phyloP scores from a whole-genome alignment of 1,140 invertebrate genomes.

The Zaprionus nigranus region DNA sequence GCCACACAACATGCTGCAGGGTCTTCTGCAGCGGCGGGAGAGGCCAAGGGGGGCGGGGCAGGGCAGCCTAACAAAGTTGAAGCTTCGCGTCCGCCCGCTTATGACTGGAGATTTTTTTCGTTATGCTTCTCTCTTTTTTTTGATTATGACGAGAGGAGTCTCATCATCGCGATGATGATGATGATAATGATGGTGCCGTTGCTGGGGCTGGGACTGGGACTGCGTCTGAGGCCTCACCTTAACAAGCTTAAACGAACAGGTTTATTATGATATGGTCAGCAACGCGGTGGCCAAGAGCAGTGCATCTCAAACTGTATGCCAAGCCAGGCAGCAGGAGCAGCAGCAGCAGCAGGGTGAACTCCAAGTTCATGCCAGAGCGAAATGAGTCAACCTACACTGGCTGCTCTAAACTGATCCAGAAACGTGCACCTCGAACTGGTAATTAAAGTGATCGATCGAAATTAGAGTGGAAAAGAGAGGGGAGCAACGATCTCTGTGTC shows the following conservation, averaged over 20 bases:
- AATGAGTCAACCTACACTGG: slow-evolving; percentile 13
- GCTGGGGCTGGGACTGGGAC: slow-evolving; percentile 16
- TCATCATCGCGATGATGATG: slow-evolving; percentile 24
- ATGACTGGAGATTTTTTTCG: slow-evolving; percentile 51
- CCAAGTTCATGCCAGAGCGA: not conserved
- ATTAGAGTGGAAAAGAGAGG: slow-evolving; percentile 3
- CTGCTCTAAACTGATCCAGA: slow-evolving; percentile 1
- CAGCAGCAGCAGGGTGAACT: not conserved
- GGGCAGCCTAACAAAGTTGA: slow-evolving; percentile 64
- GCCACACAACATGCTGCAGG: slow-evolving; percentile 48
- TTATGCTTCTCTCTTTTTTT: slow-evolving; percentile 32
- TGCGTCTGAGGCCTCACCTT: slow-evolving; percentile 58
- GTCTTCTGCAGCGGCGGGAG: slow-evolving; percentile 2
- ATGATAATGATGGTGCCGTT: slow-evolving; percentile 26
- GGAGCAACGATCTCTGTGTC: not conserved
- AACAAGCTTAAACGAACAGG: slow-evolving; percentile 77
- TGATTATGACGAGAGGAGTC: slow-evolving; percentile 51
- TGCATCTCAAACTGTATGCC: slow-evolving; percentile 39
- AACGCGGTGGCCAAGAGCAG: slow-evolving; percentile 19
- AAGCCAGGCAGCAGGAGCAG: not conserved
- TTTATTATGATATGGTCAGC: slow-evolving; percentile 72
- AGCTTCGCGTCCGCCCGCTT: slow-evolving; percentile 64
- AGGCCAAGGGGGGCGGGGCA: not conserved
- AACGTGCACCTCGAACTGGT: slow-evolving; percentile 29
- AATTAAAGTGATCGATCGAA: slow-evolving; percentile 31